Conservation (phyloP, 2,888 invertebrate species). For the Strigamia transsilvanica region DNA sequence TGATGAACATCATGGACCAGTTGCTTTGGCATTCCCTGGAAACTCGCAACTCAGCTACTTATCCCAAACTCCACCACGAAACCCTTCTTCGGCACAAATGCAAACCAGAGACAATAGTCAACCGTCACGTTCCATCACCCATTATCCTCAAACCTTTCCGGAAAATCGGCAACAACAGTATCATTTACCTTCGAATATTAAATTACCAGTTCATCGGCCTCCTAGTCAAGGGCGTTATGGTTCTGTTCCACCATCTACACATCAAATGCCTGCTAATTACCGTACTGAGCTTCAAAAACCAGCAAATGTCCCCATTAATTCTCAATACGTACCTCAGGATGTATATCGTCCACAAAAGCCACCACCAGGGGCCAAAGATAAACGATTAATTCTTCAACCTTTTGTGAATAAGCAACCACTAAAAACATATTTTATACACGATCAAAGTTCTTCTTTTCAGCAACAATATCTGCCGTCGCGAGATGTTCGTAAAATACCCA, state of each 20-base stretch:
- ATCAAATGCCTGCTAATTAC: not conserved
- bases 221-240: not conserved
- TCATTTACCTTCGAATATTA: not conserved
- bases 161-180: not conserved
- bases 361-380: not conserved
- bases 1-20: slow-evolving; percentile 16
- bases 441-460: not conserved
- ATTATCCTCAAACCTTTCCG: not conserved
- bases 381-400: not conserved
- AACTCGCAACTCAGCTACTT: not conserved
- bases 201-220: not conserved
- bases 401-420: not conserved
- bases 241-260: not conserved
- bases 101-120: not conserved
- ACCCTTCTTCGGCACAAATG: not conserved
- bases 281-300: not conserved
- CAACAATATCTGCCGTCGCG: not conserved
- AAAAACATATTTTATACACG: not conserved
- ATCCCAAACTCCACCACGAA: not conserved
- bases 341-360: not conserved
- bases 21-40: slow-evolving; percentile 48
- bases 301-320: too few relatives aligned
- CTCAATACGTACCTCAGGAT: too few relatives aligned
- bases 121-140: not conserved
- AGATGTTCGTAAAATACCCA: not conserved